Conservation (phyloP, 2,113 vertebrate species). For the Notothenia coriiceps region DNA sequence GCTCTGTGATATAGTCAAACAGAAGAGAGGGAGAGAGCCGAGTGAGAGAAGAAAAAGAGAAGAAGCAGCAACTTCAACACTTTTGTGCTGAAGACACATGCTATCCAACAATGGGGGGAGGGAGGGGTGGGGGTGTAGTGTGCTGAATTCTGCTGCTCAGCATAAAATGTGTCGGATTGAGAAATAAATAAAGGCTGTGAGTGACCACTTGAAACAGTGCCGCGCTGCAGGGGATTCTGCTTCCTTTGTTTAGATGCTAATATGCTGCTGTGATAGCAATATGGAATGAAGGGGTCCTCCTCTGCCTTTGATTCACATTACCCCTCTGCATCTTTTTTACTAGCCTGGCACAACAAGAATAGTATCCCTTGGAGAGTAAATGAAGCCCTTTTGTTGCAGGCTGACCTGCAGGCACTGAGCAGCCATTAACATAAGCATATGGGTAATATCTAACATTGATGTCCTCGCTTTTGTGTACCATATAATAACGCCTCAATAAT, state of each 20-base stretch:
- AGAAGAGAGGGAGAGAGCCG: conserved; percentile 55
- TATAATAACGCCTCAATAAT: conserved; percentile 68
- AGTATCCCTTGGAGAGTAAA: conserved; percentile 81
- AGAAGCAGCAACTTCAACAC: conserved; percentile 81
- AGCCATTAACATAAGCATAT: conserved; percentile 78
- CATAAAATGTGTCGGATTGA: conserved; percentile 78
- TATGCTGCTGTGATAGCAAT: conserved; percentile 83
- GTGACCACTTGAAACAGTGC: conserved; percentile 82
- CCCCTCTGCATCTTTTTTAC: conserved; percentile 76
- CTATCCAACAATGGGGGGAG: background rate
- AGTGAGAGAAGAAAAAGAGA: conserved; percentile 45
- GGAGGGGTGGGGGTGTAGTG: background rate
- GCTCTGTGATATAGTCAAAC: conserved; percentile 74
- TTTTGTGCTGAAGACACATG: conserved; percentile 77
- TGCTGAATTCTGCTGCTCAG: conserved; percentile 76
- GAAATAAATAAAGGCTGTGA: conserved; percentile 80
- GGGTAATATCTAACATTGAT: conserved; percentile 75
- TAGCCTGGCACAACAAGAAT: conserved; percentile 73
- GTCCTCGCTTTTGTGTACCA: conserved; percentile 63
- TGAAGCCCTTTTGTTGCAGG: conserved; percentile 76
- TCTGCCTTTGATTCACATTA: conserved; percentile 81
- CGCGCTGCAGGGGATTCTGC: conserved; percentile 79
- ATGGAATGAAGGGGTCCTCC: conserved; percentile 77
- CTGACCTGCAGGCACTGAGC: conserved; percentile 79
- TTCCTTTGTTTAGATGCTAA: conserved; percentile 86